These are phyloP conservation scores for Drosophila serrata DNA, from an alignment of 1,140 invertebrate species.

Conservation along the genomic window DNA sequence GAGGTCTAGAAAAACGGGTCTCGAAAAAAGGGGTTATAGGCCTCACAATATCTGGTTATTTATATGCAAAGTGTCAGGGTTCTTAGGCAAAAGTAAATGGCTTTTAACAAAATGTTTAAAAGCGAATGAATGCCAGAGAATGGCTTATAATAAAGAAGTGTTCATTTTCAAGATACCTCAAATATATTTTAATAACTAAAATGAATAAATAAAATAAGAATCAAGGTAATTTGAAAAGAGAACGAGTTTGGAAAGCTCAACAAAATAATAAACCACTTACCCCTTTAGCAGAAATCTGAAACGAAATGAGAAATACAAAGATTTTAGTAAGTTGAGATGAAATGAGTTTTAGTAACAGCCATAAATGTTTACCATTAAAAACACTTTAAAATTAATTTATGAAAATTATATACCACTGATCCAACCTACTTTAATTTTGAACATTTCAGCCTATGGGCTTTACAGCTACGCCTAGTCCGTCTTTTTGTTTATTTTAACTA, in stretches of 20 bases:
- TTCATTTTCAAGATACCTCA: neutral
- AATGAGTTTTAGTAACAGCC: neutral
- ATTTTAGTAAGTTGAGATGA: neutral
- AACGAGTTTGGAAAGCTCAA: rapidly evolving
- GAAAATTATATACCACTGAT: conserved; percentile 3
- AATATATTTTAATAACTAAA: neutral
- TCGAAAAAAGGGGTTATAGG: conserved; percentile 15
- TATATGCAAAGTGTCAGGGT: conserved; percentile 35
- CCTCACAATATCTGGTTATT: conserved; percentile 46
- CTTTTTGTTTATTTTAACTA: neutral
- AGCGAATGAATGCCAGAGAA: neutral
- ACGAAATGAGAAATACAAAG: neutral
- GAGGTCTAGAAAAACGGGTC: conserved; percentile 21
- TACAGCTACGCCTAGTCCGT: neutral
- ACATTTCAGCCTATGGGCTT: conserved; percentile 9
- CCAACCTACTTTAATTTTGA: neutral
- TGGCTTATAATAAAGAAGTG: too few species aligned
- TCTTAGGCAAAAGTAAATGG: conserved; percentile 32
- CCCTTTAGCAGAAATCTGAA: neutral
- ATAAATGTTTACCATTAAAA: conserved; percentile 8
- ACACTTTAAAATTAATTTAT: conserved; percentile 15
- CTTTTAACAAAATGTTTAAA: conserved; percentile 7
- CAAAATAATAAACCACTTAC: neutral
- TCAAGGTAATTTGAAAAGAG: neutral
- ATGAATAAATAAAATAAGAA: neutral